Conservation (phyloP, 2,888 invertebrate genomes). For the Mesochorus sp. region DNA sequence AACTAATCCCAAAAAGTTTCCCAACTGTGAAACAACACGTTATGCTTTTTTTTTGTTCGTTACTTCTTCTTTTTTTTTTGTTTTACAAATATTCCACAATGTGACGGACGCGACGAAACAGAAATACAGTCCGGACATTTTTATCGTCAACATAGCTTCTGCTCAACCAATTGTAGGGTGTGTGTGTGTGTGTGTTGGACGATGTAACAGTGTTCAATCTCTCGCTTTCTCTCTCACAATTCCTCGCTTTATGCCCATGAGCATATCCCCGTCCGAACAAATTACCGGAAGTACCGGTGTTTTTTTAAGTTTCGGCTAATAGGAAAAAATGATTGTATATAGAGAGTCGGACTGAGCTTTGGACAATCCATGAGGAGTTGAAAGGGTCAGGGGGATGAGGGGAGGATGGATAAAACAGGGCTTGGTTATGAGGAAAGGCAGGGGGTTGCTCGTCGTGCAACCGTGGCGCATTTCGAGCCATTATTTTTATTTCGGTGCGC, state of each 20-base stretch:
- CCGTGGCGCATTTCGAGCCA: constrained; percentile 74
- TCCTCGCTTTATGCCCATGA: constrained; percentile 25
- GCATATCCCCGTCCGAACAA: constrained; percentile 67
- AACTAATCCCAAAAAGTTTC: no score
- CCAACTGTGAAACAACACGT: no score
- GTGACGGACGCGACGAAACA: constrained; percentile 38
- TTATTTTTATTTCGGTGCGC: constrained; percentile 79
- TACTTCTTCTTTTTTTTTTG: no score
- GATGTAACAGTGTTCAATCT: no score
- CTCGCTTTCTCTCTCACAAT: neutral
- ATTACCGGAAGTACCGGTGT: constrained; percentile 77
- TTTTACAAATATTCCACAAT: constrained; percentile 3
- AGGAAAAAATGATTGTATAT: constrained; percentile 77
- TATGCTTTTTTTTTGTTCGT: no score
- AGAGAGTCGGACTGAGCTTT: constrained; percentile 31
- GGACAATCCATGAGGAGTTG: constrained; percentile 42
- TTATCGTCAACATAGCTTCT: constrained; percentile 57
- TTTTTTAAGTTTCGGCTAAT: constrained; percentile 77
- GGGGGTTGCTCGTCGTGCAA: constrained; percentile 35
- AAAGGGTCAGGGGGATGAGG: constrained; percentile 40
- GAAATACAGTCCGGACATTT: constrained; percentile 45
- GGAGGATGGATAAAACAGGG: constrained; percentile 21
- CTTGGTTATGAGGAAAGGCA: neutral
- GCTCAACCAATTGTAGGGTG: constrained; percentile 62
- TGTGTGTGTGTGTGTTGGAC: no score